Base-by-base conservation (phyloP, 2,888 invertebrate species). In the Orchesella flavescens region DNA sequence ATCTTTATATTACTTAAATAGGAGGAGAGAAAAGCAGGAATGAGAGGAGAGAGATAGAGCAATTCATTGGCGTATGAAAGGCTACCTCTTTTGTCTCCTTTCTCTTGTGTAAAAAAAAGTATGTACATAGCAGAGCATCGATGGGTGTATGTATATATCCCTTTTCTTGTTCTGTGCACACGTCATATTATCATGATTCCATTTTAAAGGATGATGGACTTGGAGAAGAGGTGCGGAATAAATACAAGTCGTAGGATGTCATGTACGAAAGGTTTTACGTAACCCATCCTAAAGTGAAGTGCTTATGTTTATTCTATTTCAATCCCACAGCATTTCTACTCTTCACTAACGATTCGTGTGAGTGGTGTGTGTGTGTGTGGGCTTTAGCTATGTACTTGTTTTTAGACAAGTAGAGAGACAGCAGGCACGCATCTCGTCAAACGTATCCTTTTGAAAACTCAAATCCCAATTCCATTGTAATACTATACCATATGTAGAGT, bases 191-290 rank as follows among this genome's bases (percentile, higher is more conserved):
- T 84, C 72, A 84, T 75, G 68, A 75, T 72, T 77, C 86, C 82
- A 85, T 86, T 84, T 87, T 63, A 63, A 82, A 65, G 61, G 65
- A 55, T 61, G 74, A 75, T 68, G 46, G 75, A 63, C 59, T 63
- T 19, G 24, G 63, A 75, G 75, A 44, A 24, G 46, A 72, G 24
- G 65, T 71, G 75, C 17, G 43, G 66, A 72, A 72, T 55, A 55
- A 57, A 61, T 44, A 73, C 43, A 44, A 59, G 34, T 34, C 34
- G 34, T 34, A 34, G 43, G 59, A 61, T 61, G 53, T 23, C 57
- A 73, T 61, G 44, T 12, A 34, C 65, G 34, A 34, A 65, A 69
- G 53, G n/a, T 34, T 44, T 66, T 43, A 19, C 66, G 15, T 19
- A 44, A 19, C 66, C 44, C 46, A 65, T 34, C 34, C 34, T 76